phyloP scores from a whole-genome alignment of 2,888 invertebrate genomes.

The Nycteola revayana region DNA sequence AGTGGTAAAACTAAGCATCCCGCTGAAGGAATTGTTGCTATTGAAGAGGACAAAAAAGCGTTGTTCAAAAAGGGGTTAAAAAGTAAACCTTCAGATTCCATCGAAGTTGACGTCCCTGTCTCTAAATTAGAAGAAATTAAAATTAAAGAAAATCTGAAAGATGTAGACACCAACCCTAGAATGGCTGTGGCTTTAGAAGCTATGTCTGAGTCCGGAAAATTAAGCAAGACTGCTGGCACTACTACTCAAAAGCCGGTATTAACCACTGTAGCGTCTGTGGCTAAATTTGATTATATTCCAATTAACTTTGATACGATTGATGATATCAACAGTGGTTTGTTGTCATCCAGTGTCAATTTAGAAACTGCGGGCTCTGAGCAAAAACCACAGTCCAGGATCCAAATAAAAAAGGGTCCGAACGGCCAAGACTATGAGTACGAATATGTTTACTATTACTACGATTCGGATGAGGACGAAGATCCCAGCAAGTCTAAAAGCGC shows the following conservation, averaged over 20 bases:
- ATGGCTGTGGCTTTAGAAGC: slow-evolving; percentile 71
- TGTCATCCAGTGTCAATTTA: slow-evolving; percentile 77
- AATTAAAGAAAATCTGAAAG: slow-evolving; percentile 76
- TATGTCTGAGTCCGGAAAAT: slow-evolving; percentile 74
- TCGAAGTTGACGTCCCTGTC: slow-evolving; percentile 73
- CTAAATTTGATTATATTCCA: slow-evolving; percentile 70
- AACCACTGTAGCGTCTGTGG: slow-evolving; percentile 72
- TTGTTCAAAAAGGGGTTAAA: slow-evolving; percentile 61
- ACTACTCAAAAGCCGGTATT: slow-evolving; percentile 81
- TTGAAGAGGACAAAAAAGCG: slow-evolving; percentile 72
- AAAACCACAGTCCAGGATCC: slow-evolving; percentile 86
- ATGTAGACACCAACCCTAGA: slow-evolving; percentile 67
- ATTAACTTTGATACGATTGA: slow-evolving; percentile 77
- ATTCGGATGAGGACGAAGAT: slow-evolving; percentile 87
- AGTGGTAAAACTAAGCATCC: slow-evolving; percentile 63
- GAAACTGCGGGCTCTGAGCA: slow-evolving; percentile 86
- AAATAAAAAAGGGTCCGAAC: slow-evolving; percentile 94
- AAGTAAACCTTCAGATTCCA: slow-evolving; percentile 62
- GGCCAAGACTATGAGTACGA: slow-evolving; percentile 96
- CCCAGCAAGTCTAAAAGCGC: slow-evolving; percentile 68
- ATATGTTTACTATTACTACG: slow-evolving; percentile 95
- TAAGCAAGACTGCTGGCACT: slow-evolving; percentile 59
- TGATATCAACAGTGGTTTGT: slow-evolving; percentile 70
- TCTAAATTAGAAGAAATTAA: slow-evolving; percentile 75
- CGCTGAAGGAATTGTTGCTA: slow-evolving; percentile 69